Evolutionary conservation across 2,113 vertebrate species (phyloP), one percentile per base, ranked within the genome.

Genomic region (Nannospalax galili): DNA sequence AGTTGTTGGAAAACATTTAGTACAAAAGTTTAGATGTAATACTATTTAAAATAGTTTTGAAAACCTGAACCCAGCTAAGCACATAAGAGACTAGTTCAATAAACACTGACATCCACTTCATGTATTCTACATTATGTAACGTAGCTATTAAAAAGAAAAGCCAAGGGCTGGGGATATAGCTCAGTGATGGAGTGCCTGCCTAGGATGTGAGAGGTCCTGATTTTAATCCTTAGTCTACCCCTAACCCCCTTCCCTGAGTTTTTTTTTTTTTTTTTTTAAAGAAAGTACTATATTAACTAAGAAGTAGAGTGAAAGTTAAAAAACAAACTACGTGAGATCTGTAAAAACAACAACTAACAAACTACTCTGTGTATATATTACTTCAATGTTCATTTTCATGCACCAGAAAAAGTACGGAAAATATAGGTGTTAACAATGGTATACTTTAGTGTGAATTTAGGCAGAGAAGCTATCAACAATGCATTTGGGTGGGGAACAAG

Each of bases 101-200:
- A 15, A 92, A 93, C 17, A 45, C 72, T 88, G 42, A 93, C 93
- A 88, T 24, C 24, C 32, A 79, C 16, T 75, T 19, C 24, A 74
- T 9, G 62, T 65, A 84, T 17, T 77, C 88, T 32, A 95, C 4
- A 91, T 24, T 91, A 10, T 79, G 79, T 52, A 65, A 94, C 35
- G 70, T 12, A 94, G n/a, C 60, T 93, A 87, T 87, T 91, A 79
- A 48, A 78, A 84, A 84, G 67, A 75, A 86, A 95, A 73, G 16
- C 62, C 37, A 95, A 92, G 40, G 28, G 19, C 32, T 11, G 32
- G 62, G 40, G 9, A 45, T 20, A 64, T 7, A 35, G 40, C 62
- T 84, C 17, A 22, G 81, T 67, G 40, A 17, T 22, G 2, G 2
- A 48, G 60, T 45, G 35, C 10, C 45, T 67, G 62, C 62, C 40